Evolutionary conservation across 2,888 invertebrate species (phyloP).

Genomic region (Azorinus chamasolen): DNA sequence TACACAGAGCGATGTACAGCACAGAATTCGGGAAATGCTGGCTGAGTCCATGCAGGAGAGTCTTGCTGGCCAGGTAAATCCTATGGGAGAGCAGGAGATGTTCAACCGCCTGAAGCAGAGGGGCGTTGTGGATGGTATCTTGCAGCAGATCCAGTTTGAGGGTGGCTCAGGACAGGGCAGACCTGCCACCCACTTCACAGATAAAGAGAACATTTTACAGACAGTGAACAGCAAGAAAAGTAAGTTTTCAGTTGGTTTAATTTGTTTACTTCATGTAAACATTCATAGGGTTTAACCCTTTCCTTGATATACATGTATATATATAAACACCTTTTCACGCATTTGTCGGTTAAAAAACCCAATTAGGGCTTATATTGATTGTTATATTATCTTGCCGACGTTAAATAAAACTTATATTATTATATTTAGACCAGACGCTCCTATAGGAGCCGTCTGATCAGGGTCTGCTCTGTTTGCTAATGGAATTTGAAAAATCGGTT

Average conservation of each 20-base stretch:
- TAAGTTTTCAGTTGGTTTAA: slow-evolving; percentile 50
- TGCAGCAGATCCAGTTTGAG: slow-evolving; percentile 82
- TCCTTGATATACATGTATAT: too few relatives aligned
- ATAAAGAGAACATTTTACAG: slow-evolving; percentile 75
- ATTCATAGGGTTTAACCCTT: too few relatives aligned
- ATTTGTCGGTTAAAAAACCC: too few relatives aligned
- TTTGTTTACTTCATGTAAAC: too few relatives aligned
- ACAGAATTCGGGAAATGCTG: slow-evolving; percentile 80
- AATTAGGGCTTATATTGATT: too few relatives aligned
- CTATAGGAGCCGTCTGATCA: too few relatives aligned
- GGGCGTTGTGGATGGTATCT: slow-evolving; percentile 83
- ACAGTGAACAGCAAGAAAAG: slow-evolving; percentile 76
- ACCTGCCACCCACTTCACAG: slow-evolving; percentile 80
- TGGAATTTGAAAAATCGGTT: too few relatives aligned
- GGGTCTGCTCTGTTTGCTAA: too few relatives aligned
- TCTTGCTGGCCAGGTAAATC: slow-evolving; percentile 64
- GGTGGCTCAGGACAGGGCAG: slow-evolving; percentile 58
- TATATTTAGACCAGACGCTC: too few relatives aligned
- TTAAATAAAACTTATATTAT: too few relatives aligned
- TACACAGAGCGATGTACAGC: slow-evolving; percentile 80
- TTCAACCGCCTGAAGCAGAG: slow-evolving; percentile 84
- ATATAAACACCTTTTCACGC: too few relatives aligned
- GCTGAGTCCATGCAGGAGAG: slow-evolving; percentile 79
- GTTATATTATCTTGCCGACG: too few relatives aligned
- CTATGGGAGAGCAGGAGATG: slow-evolving; percentile 84